Base-by-base conservation (phyloP, 53 echinoderm and acorn worm species). In the Paracentrotus lividus region DNA sequence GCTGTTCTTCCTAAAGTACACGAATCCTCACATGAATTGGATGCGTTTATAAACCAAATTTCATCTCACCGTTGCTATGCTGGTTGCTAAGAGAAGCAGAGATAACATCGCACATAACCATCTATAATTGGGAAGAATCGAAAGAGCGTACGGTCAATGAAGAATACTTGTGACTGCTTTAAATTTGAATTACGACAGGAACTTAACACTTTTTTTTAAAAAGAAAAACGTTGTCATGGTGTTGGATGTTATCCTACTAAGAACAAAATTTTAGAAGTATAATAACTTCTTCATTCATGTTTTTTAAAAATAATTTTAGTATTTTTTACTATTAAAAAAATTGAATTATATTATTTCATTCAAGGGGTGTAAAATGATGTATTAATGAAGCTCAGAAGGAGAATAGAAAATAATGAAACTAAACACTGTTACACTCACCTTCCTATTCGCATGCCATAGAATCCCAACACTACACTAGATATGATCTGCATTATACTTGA, bases 401-500 rank as follows among this genome's bases (percentile, higher is more conserved):
- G n/a, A n/a, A n/a, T n/a, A n/a, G n/a, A n/a, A n/a, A n/a, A n/a
- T n/a, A 31, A 66, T 55, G 14, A 32, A 66, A 5, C 27, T 10
- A 31, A 1, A 29, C 0, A 66, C 7, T 32, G 40, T 36, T 34
- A 27, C 24, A 90, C 67, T 93, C 67, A 96, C 96, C 96, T 91
- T 68, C 96, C 96, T 51, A 96, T 43, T 92, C 88, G 95, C 24
- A 90, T 86, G 7, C 96, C 96, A 34, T 94, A 92, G 26, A 93
- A 96, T 23, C 96, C 96, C 93, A 95, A 84, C 32, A 94, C 20
- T 0, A 94, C 94, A 59, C 95, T 95, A 16, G 95, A 93, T 2
- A 96, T 49, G 64, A 96, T 94, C 60, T 96, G 95, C 34, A 95
- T 88, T 31, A 96, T 55, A 84, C 96, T 94, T 24, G 95, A 95